Percentiles rank a stretch among this genome's conserved stretches.
These are phyloP conservation scores for Zosterops japonicus DNA, from an alignment of 2,113 vertebrate genomes.

Conservation along the genomic window DNA sequence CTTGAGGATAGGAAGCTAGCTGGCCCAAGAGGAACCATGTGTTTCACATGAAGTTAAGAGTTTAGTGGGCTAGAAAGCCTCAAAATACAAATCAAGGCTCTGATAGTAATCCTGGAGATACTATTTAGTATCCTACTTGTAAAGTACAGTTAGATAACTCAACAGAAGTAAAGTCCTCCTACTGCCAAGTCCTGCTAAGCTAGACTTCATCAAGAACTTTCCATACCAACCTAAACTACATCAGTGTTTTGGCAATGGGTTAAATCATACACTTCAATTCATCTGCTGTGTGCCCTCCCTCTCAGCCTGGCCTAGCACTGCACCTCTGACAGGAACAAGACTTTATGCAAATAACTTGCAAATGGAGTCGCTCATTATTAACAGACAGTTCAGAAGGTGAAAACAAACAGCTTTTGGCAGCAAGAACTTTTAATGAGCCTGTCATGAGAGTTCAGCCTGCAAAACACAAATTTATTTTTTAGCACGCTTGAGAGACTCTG, in stretches of 20 bases:
- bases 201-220: neutral
- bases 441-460: neutral
- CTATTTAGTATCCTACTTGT: neutral
- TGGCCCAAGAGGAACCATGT: neutral
- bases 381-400: neutral
- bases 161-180: neutral
- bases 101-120: neutral
- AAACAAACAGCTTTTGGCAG: neutral
- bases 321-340: neutral
- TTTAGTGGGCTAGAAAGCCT: neutral
- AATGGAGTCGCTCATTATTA: neutral
- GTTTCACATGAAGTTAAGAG: neutral
- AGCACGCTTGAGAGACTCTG: neutral
- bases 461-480: neutral
- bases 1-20: neutral
- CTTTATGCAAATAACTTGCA: neutral
- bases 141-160: neutral
- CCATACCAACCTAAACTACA: neutral
- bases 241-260: neutral
- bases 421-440: neutral
- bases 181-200: neutral
- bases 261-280: neutral
- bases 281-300: neutral
- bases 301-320: neutral
- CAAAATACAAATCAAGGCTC: neutral